phyloP scores from a whole-genome alignment of 2,797 vertebrate genomes.

The Enteromius argenteus region DNA sequence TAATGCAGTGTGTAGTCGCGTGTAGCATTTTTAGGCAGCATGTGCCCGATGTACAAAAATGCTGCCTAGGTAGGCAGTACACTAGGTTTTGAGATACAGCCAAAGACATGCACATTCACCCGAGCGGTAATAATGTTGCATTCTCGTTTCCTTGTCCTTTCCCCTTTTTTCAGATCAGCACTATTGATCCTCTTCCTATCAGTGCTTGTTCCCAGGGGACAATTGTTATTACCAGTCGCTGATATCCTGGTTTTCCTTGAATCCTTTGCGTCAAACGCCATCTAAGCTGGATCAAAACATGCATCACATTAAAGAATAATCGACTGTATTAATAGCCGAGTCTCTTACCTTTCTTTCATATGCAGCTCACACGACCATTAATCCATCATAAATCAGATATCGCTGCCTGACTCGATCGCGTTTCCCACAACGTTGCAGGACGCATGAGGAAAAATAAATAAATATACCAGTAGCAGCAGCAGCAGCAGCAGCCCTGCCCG shows the following conservation, averaged over 20 bases:
- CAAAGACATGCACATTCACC: conserved; percentile 35
- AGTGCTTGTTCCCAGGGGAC: background rate
- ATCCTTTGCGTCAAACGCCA: conserved; percentile 35
- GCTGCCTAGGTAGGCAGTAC: conserved; percentile 9
- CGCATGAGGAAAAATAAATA: conserved; percentile 62
- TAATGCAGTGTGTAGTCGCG: background rate
- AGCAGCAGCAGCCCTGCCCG: conserved; percentile 65
- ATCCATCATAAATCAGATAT: conserved; percentile 74
- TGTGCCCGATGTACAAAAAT: conserved; percentile 2
- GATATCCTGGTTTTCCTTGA: conserved; percentile 9
- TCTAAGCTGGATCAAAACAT: conserved; percentile 34
- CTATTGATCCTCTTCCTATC: conserved; percentile 18
- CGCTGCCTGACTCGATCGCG: conserved; percentile 64
- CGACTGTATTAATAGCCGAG: background rate
- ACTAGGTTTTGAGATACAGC: conserved; percentile 4
- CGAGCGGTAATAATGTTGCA: conserved; percentile 31
- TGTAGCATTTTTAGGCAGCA: background rate
- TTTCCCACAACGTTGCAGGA: conserved; percentile 65
- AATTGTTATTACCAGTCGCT: conserved; percentile 23
- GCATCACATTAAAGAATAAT: conserved; percentile 16
- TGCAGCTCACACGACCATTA: conserved; percentile 69
- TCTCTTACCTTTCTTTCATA: conserved; percentile 72
- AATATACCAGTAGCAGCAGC: conserved; percentile 53
- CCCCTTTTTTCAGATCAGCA: background rate
- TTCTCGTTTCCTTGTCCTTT: conserved; percentile 35